Evolutionary conservation across 2,888 invertebrate species (phyloP).

Genomic region (Synanthedon andrenaeformis): DNA sequence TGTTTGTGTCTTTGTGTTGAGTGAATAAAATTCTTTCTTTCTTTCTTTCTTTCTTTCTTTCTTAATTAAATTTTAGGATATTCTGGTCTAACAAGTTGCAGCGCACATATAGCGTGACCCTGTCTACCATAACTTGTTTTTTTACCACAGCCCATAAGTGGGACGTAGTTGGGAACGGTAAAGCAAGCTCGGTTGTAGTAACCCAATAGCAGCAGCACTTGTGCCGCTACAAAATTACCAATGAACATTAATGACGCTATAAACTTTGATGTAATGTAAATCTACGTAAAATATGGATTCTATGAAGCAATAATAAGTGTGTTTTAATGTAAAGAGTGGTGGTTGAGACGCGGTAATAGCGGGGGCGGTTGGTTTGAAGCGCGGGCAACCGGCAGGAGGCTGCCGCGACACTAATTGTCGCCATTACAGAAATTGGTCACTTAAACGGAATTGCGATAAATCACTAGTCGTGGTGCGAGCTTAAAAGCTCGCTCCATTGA

Average conservation of each 20-base stretch:
- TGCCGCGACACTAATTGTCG: conserved; percentile 35
- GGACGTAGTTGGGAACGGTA: no score
- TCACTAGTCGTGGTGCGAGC: conserved; percentile 25
- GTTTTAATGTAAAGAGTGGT: conserved; percentile 9
- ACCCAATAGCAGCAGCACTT: not conserved
- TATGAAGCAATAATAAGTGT: conserved; percentile 14
- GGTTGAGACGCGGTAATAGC: conserved; percentile 14
- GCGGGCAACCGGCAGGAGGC: conserved; percentile 16
- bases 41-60: no score
- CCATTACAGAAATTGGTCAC: conserved; percentile 50
- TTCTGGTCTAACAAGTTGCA: no score
- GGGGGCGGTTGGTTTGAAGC: conserved; percentile 12
- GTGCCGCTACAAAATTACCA: conserved; percentile 2
- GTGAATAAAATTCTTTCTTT: no score
- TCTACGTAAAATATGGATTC: conserved; percentile 13
- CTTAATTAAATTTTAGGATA: no score
- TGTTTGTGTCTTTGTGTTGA: no score
- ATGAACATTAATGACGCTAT: conserved; percentile 6
- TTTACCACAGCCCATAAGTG: no score
- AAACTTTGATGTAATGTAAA: conserved; percentile 6
- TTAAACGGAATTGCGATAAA: conserved; percentile 43
- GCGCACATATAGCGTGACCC: no score
- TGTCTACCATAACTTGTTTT: no score
- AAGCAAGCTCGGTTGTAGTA: no score
- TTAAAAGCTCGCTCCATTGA: conserved; percentile 18